A percentile compares a stretch with the other conserved stretches of the same genome.
phyloP scores from a whole-genome alignment of 2,113 vertebrate genomes.

The Dicentrarchus labrax region DNA sequence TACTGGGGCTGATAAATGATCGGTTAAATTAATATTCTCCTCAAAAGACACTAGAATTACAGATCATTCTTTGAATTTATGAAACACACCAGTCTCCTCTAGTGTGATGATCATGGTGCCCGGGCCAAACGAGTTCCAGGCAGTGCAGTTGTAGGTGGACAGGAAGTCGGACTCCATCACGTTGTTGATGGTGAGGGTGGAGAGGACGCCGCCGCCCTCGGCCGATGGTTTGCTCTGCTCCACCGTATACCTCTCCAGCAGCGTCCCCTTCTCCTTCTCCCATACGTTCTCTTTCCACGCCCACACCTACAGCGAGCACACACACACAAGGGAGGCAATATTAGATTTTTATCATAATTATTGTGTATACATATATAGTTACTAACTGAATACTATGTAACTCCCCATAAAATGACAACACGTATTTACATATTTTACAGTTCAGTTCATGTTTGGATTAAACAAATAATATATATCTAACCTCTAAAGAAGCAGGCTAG shows the following conservation, averaged over 20 bases:
- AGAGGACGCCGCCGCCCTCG: slow-evolving; percentile 89
- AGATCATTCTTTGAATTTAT: too few relatives aligned
- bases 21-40: too few relatives aligned
- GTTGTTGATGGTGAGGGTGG: slow-evolving; percentile 96
- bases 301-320: slow-evolving; percentile 88
- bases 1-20: too few relatives aligned
- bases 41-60: too few relatives aligned
- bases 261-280: slow-evolving; percentile 90
- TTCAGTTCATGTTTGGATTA: background rate
- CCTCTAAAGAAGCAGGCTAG: background rate
- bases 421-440: background rate
- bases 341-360: background rate
- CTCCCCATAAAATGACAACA: background rate
- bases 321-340: background rate
- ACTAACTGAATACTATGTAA: background rate
- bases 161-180: slow-evolving; percentile 95
- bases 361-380: too few relatives aligned
- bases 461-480: background rate
- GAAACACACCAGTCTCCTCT: slow-evolving; percentile 87
- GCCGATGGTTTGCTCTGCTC: slow-evolving; percentile 88
- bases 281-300: slow-evolving; percentile 96
- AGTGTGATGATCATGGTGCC: slow-evolving; percentile 95
- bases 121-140: slow-evolving; percentile 94
- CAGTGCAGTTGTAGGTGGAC: slow-evolving; percentile 97
- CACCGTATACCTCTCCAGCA: slow-evolving; percentile 94